Base-by-base conservation (phyloP, 2,888 invertebrate species). In the Catocala nupta region DNA sequence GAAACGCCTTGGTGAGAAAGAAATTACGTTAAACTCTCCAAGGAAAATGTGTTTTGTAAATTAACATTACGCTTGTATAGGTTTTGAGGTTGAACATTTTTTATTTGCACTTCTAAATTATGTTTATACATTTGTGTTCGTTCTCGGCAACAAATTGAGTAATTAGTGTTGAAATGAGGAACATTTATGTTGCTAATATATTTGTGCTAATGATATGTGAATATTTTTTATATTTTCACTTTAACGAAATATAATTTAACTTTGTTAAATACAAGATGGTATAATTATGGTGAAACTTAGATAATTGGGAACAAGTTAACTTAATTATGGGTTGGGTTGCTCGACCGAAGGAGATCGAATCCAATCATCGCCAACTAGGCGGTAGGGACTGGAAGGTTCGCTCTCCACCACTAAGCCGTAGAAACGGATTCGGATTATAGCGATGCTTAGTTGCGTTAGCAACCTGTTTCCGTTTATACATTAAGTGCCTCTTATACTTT, bases 31-130 rank as follows among this genome's bases (percentile, higher is more conserved):
- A 87, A 91, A 91, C 91, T 90, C 92, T 89, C 88, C 82, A 89
- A 91, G 89, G 91, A 91, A 92, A 94, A 92, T 93, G 90, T 93
- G 92, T 92, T 92, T 91, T 92, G 88, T 89, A 90, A 91, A 92
- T 92, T 92, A 90, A 89, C 89, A 88, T 88, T 88, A 88, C 84
- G 84, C 84, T 82, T 83, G 83, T 87, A 84, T 87, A 83, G 86
- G 82, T 85, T 88, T 84, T 80, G 78, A 77, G 81, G 82, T 82
- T 71, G 80, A 74, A 75, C 68, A 78, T 83, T 86, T 70, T 85
- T 87, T 84, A 78, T 79, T 84, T 66, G 65, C 44, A 44, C 43
- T 65, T 51, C 53, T 73, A 76, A 73, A 76, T 73, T 71, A 76
- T 73, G 62, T 59, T 62, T 51, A 50, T 52, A 45, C 52, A 62